phyloP scores from a whole-genome alignment of 1,140 invertebrate species.

The Neodiprion fabricii region DNA sequence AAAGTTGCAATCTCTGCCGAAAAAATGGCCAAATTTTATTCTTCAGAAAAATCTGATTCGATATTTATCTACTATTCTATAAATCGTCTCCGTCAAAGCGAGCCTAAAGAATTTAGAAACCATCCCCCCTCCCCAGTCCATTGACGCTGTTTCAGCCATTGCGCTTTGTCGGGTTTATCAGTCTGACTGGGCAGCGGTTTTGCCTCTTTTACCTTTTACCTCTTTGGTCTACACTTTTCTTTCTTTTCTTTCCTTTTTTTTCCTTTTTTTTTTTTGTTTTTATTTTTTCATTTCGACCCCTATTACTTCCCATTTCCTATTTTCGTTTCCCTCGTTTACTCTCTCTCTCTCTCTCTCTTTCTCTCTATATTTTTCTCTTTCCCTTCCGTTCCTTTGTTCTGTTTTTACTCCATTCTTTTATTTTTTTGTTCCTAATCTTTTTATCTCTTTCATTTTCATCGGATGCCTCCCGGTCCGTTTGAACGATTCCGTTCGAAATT shows the following conservation, averaged over 20 bases:
- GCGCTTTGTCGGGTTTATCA: not conserved
- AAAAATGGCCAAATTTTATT: too few species aligned
- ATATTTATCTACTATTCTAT: not conserved
- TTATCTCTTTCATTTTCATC: slow-evolving; percentile 5
- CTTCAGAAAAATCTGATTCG: not conserved
- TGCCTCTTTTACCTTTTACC: not conserved
- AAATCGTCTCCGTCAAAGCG: not conserved
- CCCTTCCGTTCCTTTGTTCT: not conserved
- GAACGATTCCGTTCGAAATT: slow-evolving; percentile 43
- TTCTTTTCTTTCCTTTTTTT: not conserved
- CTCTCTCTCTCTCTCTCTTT: not conserved
- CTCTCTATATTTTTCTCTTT: not conserved
- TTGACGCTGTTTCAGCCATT: not conserved
- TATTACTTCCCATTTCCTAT: slow-evolving; percentile 28
- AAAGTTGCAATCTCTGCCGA: too few species aligned
- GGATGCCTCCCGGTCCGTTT: slow-evolving; percentile 7
- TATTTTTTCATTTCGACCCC: not conserved
- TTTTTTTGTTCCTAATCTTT: slow-evolving; percentile 11
- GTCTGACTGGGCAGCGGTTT: not conserved
- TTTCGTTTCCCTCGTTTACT: not conserved
- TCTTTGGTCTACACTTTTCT: not conserved
- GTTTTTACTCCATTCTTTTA: slow-evolving; percentile 6
- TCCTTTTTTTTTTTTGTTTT: not conserved
- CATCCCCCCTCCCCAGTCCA: not conserved
- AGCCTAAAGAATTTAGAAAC: not conserved